phyloP scores from a whole-genome alignment of 2,113 vertebrate species.

The Erythrocercus mccallii region DNA sequence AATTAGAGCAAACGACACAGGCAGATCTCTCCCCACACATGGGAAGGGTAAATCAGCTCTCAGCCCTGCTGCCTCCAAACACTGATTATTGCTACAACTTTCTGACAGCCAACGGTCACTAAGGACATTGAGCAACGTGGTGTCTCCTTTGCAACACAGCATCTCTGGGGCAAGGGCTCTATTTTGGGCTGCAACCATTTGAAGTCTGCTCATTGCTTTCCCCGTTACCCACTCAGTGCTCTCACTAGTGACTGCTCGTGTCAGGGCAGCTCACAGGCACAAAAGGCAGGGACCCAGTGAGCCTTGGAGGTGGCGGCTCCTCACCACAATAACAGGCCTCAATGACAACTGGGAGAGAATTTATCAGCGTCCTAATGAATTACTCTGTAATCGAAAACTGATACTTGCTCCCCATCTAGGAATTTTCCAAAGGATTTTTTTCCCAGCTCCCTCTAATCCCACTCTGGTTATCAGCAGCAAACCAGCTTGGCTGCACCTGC shows the following conservation, averaged over 20 bases:
- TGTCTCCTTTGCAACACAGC: conserved; percentile 1
- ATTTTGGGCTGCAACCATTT: background rate
- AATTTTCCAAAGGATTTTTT: background rate
- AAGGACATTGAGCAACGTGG: background rate
- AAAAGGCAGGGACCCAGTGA: background rate
- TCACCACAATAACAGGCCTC: background rate
- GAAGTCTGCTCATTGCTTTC: background rate
- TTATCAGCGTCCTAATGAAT: background rate
- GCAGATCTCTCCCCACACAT: background rate
- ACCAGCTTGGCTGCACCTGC: background rate
- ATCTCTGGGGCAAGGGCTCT: background rate
- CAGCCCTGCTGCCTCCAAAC: background rate
- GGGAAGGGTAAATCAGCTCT: background rate
- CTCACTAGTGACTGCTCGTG: rapidly evolving
- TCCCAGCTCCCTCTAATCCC: background rate
- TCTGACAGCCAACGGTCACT: rapidly evolving
- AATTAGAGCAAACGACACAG: background rate
- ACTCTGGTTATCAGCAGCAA: background rate
- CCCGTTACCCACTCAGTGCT: background rate
- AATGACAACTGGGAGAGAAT: background rate
- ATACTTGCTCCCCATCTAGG: background rate
- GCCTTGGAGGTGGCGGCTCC: background rate
- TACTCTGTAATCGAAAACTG: background rate
- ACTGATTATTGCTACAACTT: background rate
- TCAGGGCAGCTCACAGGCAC: background rate